Percentiles rank a stretch among this genome's conserved stretches.
Conservation (phyloP, 1,140 invertebrate genomes). For the Conus ventricosus region DNA sequence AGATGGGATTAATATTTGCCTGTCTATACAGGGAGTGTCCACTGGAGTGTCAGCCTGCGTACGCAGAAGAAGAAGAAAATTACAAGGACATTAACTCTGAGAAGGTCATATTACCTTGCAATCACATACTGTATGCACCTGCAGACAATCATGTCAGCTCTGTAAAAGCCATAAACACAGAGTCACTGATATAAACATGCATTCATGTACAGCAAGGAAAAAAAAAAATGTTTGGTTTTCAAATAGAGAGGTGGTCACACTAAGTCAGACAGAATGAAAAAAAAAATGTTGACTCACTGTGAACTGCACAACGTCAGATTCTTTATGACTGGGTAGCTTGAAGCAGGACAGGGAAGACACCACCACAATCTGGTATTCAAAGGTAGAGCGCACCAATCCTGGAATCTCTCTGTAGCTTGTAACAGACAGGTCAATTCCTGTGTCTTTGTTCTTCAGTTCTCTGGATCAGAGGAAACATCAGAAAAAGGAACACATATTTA, state of each 20-base stretch:
- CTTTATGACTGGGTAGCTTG: slow-evolving; percentile 66
- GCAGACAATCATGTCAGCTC: too few relatives aligned
- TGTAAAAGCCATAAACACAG: too few relatives aligned
- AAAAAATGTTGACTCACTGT: slow-evolving; percentile 54
- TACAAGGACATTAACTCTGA: too few relatives aligned
- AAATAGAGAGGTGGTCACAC: not conserved
- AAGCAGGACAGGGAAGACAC: slow-evolving; percentile 62
- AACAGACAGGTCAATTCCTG: slow-evolving; percentile 62
- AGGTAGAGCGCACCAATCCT: slow-evolving; percentile 54
- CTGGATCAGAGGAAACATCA: slow-evolving; percentile 37
- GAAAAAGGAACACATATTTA: not conserved
- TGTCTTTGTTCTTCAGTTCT: slow-evolving; percentile 65
- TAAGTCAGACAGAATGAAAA: not conserved
- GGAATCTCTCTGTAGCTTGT: slow-evolving; percentile 58
- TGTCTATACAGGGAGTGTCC: too few relatives aligned
- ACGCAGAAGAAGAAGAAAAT: too few relatives aligned
- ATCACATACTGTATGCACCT: too few relatives aligned
- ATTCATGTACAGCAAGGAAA: too few relatives aligned
- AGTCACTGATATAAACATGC: too few relatives aligned
- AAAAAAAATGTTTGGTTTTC: too few relatives aligned
- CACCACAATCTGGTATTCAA: slow-evolving; percentile 64
- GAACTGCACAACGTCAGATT: slow-evolving; percentile 67
- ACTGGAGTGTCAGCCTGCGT: too few relatives aligned
- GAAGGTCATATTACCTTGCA: too few relatives aligned
- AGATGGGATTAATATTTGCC: too few relatives aligned